phyloP scores from a whole-genome alignment of 1,140 invertebrate genomes.

The Atopsyche davidsoni region DNA sequence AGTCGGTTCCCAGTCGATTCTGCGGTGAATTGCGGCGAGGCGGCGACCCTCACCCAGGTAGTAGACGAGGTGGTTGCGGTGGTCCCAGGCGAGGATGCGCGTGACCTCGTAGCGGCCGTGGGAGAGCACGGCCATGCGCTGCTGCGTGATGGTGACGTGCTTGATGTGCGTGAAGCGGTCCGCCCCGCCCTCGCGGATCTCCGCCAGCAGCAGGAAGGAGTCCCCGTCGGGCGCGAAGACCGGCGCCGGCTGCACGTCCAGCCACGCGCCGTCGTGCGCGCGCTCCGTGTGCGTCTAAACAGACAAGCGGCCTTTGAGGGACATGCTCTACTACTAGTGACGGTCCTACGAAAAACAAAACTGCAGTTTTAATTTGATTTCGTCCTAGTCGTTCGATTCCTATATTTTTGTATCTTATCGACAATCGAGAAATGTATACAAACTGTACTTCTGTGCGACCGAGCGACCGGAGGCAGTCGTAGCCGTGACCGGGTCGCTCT shows the following conservation, averaged over 20 bases:
- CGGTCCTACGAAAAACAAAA: too few relatives aligned
- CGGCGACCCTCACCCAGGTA: constrained; percentile 68
- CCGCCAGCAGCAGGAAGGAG: constrained; percentile 75
- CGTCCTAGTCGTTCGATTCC: too few relatives aligned
- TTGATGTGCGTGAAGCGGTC: constrained; percentile 87
- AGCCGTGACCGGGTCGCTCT: too few relatives aligned
- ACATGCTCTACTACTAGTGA: too few relatives aligned
- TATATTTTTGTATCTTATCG: too few relatives aligned
- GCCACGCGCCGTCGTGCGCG: constrained; percentile 74
- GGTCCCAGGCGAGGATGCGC: constrained; percentile 79
- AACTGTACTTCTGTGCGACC: too few relatives aligned
- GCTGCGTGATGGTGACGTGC: constrained; percentile 73
- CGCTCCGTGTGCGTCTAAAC: constrained; percentile 69
- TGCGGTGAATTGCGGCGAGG: too few relatives aligned
- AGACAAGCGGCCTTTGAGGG: too few relatives aligned
- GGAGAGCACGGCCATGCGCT: constrained; percentile 77
- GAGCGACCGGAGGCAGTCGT: too few relatives aligned
- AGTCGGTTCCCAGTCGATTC: too few relatives aligned
- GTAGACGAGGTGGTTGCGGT: constrained; percentile 74
- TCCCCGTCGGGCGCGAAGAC: constrained; percentile 76
- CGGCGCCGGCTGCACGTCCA: constrained; percentile 77
- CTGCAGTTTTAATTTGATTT: too few relatives aligned
- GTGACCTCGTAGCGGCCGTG: constrained; percentile 81
- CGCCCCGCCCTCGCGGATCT: constrained; percentile 71
- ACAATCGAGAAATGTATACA: too few relatives aligned